Evolutionary conservation across 2,888 invertebrate species (phyloP).

Genomic region (Apodemia hepburni): DNA sequence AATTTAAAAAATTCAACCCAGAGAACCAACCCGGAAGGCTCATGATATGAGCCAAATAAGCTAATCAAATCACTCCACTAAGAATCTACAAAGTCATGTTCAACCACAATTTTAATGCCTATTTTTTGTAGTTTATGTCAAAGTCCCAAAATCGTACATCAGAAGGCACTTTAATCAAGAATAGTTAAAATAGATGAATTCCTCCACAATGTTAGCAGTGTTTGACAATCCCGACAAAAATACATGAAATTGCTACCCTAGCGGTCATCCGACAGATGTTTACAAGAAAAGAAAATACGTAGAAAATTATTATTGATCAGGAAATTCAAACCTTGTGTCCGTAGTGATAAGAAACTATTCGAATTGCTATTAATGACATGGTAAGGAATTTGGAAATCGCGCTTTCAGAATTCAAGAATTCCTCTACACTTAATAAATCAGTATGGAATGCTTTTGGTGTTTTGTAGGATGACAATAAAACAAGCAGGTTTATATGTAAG

Average conservation of each 20-base stretch:
- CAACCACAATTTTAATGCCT: background rate
- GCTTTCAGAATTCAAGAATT: slow-evolving; percentile 1
- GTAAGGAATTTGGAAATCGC: background rate
- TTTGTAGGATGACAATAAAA: slow-evolving; percentile 11
- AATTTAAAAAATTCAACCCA: too few relatives aligned
- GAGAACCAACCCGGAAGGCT: too few relatives aligned
- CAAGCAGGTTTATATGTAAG: background rate
- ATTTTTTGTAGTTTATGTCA: background rate
- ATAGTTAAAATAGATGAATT: background rate
- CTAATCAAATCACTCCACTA: too few relatives aligned
- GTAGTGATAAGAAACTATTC: slow-evolving; percentile 1
- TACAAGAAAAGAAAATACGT: background rate
- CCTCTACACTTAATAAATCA: slow-evolving; percentile 4
- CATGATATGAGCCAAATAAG: too few relatives aligned
- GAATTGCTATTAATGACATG: background rate
- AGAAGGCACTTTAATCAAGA: background rate
- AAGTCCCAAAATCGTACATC: background rate
- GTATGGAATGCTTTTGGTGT: slow-evolving; percentile 33
- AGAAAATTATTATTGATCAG: background rate
- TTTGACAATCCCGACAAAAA: slow-evolving; percentile 3
- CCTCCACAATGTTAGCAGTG: background rate
- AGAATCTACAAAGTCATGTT: too few relatives aligned
- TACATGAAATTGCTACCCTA: background rate
- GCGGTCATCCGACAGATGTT: background rate
- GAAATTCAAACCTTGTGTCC: background rate